phyloP scores from a whole-genome alignment of 2,113 vertebrate species.

The Chionis minor region DNA sequence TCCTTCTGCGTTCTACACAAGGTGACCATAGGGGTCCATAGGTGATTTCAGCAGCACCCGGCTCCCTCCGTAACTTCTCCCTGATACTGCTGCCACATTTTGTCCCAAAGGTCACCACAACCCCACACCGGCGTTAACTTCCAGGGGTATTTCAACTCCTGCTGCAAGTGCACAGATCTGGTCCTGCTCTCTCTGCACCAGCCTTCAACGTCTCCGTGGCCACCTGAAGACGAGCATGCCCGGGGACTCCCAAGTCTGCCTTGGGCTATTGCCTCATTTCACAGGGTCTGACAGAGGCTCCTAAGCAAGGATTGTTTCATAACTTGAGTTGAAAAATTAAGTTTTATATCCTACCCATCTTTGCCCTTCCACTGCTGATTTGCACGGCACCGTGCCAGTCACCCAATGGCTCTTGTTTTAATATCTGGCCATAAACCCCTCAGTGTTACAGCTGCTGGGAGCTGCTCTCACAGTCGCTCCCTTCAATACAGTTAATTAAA shows the following conservation, averaged over 20 bases:
- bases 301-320: constrained; percentile 11
- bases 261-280: not conserved
- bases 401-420: constrained; percentile 64
- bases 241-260: not conserved
- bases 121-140: not conserved
- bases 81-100: not conserved
- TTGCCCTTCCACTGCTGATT: constrained; percentile 55
- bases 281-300: not conserved
- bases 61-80: not conserved
- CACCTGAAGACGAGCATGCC: not conserved
- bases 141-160: not conserved
- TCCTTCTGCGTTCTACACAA: not conserved
- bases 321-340: constrained; percentile 43
- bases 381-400: constrained; percentile 50
- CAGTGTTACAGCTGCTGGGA: constrained; percentile 59
- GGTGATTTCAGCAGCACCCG: not conserved
- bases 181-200: not conserved
- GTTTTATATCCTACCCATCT: constrained; percentile 64
- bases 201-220: not conserved
- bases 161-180: not conserved
- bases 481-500: constrained; percentile 72
- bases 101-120: not conserved
- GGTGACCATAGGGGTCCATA: not conserved
- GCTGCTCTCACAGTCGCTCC: constrained; percentile 40
- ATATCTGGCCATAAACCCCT: constrained; percentile 71